Base-by-base conservation (phyloP, 1,140 invertebrate genomes). In the Uloborus diversus region DNA sequence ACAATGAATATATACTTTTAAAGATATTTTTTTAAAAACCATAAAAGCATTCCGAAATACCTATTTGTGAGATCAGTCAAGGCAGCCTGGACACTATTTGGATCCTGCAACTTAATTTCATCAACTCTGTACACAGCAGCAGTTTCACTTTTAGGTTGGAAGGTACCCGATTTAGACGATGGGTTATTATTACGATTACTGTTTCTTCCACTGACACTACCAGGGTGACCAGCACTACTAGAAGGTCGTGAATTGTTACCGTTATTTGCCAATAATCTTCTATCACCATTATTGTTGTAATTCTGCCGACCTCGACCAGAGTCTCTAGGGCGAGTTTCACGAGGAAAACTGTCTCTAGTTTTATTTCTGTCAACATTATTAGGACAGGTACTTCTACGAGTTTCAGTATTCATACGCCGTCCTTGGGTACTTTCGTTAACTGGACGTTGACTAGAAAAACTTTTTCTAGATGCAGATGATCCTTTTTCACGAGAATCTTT, bases 41-140 rank as follows among this genome's bases (percentile, higher is more conserved):
- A n/a, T n/a, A n/a, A n/a, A n/a, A n/a, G n/a, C n/a, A n/a, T n/a
- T n/a, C n/a, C n/a, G n/a, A 53, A 7, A 4, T 84, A 61, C 82
- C 80, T 82, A 82, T 84, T 79, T 79, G 81, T 87, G 76, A 88
- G 87, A 82, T 86, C 89, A 84, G 86, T 90, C 57, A 91, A 85
- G 35, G 87, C 90, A 86, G 90, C 90, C 82, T 89, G 88, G 9
- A 90, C 88, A 14, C 89, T 85, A 83, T 87, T 89, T 28, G 88
- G 88, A 86, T 91, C 90, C 81, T 86, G 88, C 2, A 89, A 83
- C 32, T 90, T 90, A 9, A 90, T 88, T 71, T 90, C 89, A 81
- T 91, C 90, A 13, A 91, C 87, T 71, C 89, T 86, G 84, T 89
- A 90, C 1, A 91, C 88, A 30, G 73, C 59, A 53, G 88, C 87